A percentile compares a stretch with the other conserved stretches of the same genome.
Evolutionary conservation across 1,140 invertebrate species (phyloP).

Genomic region (Aphidius ervi): DNA sequence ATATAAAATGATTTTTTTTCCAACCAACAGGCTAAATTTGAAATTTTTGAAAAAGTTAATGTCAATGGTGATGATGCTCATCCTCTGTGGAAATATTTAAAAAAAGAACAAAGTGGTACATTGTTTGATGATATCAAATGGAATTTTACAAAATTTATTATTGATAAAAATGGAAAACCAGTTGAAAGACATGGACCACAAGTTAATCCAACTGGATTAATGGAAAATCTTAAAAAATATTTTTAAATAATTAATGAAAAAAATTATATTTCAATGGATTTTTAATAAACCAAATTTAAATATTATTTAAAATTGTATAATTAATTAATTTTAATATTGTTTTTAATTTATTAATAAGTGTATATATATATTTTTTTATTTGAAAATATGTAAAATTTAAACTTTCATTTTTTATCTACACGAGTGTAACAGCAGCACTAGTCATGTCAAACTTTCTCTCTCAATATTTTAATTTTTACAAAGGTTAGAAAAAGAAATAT

Average conservation of each 20-base stretch:
- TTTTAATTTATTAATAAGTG: too few relatives aligned
- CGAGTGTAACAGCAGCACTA: too few relatives aligned
- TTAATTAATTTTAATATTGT: too few relatives aligned
- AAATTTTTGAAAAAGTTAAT: conserved; percentile 70
- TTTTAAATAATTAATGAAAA: conserved; percentile 48
- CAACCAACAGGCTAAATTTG: conserved; percentile 43
- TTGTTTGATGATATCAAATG: conserved; percentile 86
- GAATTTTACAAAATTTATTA: conserved; percentile 98
- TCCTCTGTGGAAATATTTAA: conserved; percentile 85
- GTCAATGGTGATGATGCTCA: conserved; percentile 85
- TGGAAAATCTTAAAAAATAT: conserved; percentile 64
- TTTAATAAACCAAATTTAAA: too few relatives aligned
- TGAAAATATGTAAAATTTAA: too few relatives aligned
- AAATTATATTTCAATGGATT: too few relatives aligned
- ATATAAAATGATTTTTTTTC: background rate
- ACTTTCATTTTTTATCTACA: too few relatives aligned
- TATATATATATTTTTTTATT: too few relatives aligned
- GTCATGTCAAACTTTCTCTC: too few relatives aligned
- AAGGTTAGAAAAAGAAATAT: too few relatives aligned
- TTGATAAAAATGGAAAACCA: conserved; percentile 83
- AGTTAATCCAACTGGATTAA: conserved; percentile 68
- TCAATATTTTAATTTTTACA: too few relatives aligned
- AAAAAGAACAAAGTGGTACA: conserved; percentile 73
- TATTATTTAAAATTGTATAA: too few relatives aligned
- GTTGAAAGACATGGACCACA: conserved; percentile 82